Evolutionary conservation across 2,113 vertebrate genomes (phyloP).

Genomic region (Osmerus eperlanus): DNA sequence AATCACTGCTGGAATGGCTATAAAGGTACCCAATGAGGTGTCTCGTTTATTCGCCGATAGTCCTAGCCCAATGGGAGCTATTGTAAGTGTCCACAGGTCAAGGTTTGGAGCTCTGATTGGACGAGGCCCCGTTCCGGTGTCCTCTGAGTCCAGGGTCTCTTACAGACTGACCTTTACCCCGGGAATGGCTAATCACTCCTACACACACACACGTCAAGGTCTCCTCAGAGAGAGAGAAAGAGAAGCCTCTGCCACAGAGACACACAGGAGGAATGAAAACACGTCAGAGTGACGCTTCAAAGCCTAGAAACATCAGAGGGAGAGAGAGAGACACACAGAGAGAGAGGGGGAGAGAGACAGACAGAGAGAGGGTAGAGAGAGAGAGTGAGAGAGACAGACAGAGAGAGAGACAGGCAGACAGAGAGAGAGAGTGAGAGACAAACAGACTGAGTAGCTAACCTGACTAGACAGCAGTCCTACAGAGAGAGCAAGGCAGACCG

Average conservation of each 20-base stretch:
- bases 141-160: slow-evolving; percentile 27
- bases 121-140: slow-evolving; percentile 58
- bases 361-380: too few species aligned
- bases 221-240: slow-evolving; percentile 8
- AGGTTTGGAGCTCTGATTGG: slow-evolving; percentile 42
- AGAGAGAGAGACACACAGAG: slow-evolving; percentile 30
- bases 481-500: slow-evolving; percentile 31
- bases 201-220: slow-evolving; percentile 33
- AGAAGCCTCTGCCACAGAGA: too few species aligned
- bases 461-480: slow-evolving; percentile 19
- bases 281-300: slow-evolving; percentile 17
- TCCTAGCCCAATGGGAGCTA: slow-evolving; percentile 38
- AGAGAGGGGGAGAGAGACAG: slow-evolving; percentile 10
- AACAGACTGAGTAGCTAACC: not conserved
- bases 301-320: not conserved
- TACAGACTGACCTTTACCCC: slow-evolving; percentile 41
- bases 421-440: not conserved
- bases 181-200: slow-evolving; percentile 72
- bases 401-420: not conserved
- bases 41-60: slow-evolving; percentile 15
- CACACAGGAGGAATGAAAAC: slow-evolving; percentile 29
- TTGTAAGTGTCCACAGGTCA: slow-evolving; percentile 36
- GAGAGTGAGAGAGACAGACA: slow-evolving; percentile 1
- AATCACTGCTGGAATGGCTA: slow-evolving; percentile 29
- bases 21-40: slow-evolving; percentile 5